A percentile compares a stretch with the other conserved stretches of the same genome.
phyloP scores from a whole-genome alignment of 2,113 vertebrate species.

The Tragelaphus imberbis region DNA sequence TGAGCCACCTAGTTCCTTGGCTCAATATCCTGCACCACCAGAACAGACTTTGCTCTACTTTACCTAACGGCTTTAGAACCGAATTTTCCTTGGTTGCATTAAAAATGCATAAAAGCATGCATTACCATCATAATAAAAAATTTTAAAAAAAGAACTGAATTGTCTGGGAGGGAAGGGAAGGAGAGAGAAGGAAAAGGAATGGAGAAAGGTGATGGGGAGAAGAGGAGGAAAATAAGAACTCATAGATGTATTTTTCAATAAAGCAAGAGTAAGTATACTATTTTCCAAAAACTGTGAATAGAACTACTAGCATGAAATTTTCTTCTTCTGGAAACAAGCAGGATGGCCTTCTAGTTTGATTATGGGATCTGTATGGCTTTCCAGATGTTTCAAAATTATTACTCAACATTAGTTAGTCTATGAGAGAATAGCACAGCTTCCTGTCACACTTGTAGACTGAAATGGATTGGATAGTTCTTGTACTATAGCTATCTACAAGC shows the following conservation, averaged over 20 bases:
- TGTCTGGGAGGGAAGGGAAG: background rate
- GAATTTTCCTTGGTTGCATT: background rate
- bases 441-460: background rate
- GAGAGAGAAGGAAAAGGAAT: background rate
- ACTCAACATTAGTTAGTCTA: background rate
- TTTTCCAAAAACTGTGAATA: constrained; percentile 19
- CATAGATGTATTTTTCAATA: background rate
- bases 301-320: background rate
- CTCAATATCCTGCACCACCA: background rate
- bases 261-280: background rate
- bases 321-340: background rate
- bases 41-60: background rate
- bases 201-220: background rate
- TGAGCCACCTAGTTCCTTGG: background rate
- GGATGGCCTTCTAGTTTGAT: background rate
- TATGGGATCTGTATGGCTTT: background rate
- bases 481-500: background rate
- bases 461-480: background rate
- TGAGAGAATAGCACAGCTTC: background rate
- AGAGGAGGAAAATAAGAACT: background rate
- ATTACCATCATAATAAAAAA: background rate
- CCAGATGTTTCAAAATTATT: background rate
- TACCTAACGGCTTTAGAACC: background rate
- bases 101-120: background rate
- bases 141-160: background rate